phyloP scores from a whole-genome alignment of 2,113 vertebrate genomes.

The Cariama cristata region DNA sequence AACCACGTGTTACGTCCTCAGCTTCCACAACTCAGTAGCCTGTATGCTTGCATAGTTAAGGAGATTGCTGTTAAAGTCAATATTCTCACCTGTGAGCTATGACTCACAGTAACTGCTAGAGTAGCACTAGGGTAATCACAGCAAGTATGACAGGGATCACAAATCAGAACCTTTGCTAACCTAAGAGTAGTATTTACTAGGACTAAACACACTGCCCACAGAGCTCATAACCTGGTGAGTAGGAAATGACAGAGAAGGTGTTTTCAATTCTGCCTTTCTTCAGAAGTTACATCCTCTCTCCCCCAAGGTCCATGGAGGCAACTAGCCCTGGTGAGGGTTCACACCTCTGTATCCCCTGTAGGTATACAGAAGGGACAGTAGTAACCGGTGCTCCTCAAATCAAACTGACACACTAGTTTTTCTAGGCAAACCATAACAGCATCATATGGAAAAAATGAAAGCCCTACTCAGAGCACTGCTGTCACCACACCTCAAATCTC shows the following conservation, averaged over 20 bases:
- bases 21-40: not conserved
- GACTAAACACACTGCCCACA: not conserved
- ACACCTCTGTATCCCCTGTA: not conserved
- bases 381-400: not conserved
- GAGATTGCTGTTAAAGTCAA: not conserved
- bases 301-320: not conserved
- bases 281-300: not conserved
- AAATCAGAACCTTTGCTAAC: not conserved
- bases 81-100: not conserved
- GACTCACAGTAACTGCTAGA: not conserved
- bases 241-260: not conserved
- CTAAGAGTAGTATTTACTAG: not conserved
- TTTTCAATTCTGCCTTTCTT: not conserved
- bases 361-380: not conserved
- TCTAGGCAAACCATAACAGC: not conserved
- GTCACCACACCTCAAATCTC: not conserved
- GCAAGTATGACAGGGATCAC: not conserved
- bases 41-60: not conserved
- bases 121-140: not conserved
- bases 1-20: fast-evolving
- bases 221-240: not conserved
- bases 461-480: not conserved
- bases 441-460: not conserved
- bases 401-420: not conserved
- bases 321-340: not conserved